phyloP scores from a whole-genome alignment of 2,113 vertebrate species.

The Propithecus coquereli region DNA sequence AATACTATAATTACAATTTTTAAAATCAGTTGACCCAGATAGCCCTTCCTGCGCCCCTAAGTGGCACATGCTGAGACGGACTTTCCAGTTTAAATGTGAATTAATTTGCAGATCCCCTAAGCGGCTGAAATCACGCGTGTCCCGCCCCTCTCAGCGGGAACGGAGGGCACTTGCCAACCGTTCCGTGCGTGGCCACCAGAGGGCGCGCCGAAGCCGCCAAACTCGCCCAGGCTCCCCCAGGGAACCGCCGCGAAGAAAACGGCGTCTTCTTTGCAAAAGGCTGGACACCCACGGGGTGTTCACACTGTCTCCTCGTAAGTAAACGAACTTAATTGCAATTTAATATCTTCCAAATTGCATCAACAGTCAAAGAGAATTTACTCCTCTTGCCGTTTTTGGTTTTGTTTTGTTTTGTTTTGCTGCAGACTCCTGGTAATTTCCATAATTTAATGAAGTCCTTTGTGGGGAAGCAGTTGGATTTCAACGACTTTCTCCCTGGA shows the following conservation, averaged over 20 bases:
- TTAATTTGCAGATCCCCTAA: rapidly evolving
- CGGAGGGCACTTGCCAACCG: not conserved
- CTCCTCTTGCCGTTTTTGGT: constrained; percentile 25
- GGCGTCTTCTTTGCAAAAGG: not conserved
- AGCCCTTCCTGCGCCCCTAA: not conserved
- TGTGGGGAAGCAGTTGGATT: constrained; percentile 18
- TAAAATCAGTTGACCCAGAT: not conserved
- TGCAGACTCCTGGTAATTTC: constrained; percentile 47
- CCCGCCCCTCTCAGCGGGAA: not conserved
- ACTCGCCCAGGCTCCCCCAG: not conserved
- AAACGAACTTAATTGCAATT: constrained; percentile 49
- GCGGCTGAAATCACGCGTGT: not conserved
- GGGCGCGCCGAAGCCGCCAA: constrained; percentile 14
- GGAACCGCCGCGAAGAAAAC: not conserved
- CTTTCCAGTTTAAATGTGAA: not conserved
- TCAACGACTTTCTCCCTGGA: constrained; percentile 41
- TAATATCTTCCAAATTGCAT: constrained; percentile 70
- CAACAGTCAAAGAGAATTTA: constrained; percentile 70
- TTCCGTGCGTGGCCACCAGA: constrained; percentile 44
- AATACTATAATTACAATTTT: not conserved
- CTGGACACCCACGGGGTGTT: too few species aligned
- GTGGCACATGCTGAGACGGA: not conserved
- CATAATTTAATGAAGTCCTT: constrained; percentile 45
- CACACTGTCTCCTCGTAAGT: constrained; percentile 49
- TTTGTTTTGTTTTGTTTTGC: constrained; percentile 24